Conservation (phyloP, 2,888 invertebrate genomes). For the Mimachlamys varia region DNA sequence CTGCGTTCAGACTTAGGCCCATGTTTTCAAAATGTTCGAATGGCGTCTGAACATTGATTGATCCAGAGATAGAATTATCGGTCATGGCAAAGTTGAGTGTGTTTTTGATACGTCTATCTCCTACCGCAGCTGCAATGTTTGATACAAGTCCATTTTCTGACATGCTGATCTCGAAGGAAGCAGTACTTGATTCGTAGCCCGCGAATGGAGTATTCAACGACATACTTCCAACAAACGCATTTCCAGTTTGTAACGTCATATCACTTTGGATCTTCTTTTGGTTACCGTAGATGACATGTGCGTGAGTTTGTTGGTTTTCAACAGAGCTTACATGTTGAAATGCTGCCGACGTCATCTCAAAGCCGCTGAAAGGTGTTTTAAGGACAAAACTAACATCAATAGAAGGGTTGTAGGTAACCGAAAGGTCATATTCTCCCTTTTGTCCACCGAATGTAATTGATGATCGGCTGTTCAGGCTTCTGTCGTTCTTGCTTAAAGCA, state of each 20-base stretch:
- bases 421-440: constrained; percentile 41
- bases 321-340: background rate
- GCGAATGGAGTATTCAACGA: constrained; percentile 38
- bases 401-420: background rate
- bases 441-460: constrained; percentile 44
- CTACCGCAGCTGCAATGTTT: background rate
- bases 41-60: constrained; percentile 42
- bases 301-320: background rate
- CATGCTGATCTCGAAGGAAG: background rate
- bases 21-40: constrained; percentile 51
- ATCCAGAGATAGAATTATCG: constrained; percentile 37
- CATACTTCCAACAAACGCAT: background rate
- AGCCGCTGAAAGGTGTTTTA: constrained; percentile 43
- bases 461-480: constrained; percentile 48
- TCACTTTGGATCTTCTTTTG: background rate
- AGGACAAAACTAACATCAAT: constrained; percentile 35
- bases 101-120: background rate
- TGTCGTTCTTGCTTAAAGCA: constrained; percentile 43
- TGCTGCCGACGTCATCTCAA: constrained; percentile 11
- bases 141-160: constrained; percentile 5
- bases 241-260: background rate
- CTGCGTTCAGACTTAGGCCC: constrained; percentile 44
- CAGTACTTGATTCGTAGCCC: constrained; percentile 40
- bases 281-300: background rate
- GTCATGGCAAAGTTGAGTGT: background rate